Base-by-base conservation (phyloP, 2,113 vertebrate genomes). In the Oophaga pumilio region DNA sequence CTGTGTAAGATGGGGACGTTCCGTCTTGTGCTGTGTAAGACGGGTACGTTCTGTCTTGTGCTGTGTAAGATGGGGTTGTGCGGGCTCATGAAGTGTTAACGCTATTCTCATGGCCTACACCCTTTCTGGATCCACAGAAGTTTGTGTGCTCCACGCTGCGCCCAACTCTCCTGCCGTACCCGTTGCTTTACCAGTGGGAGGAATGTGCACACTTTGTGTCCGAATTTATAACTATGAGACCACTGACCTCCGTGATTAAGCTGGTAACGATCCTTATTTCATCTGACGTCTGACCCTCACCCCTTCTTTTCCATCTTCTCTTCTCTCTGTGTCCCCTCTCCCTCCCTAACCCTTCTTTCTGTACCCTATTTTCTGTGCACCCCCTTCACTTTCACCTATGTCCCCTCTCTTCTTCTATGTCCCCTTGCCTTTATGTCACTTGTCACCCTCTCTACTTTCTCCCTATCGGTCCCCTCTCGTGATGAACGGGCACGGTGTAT, bases 81-180 rank as follows among this genome's bases (percentile, higher is more conserved):
- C 33, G 33, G 33, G 33, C 33, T 43, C 33, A 43, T 43, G 3
- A 43, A 43, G 33, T 43, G 33, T 43, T 43, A 43, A 43, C 33
- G 33, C 33, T 43, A 26, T 2, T 79, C 50, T 79, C 52, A 4
- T n/a, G 22, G 26, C 2, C 1, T 6, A 8, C 10, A n/a, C 8
- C 6, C 15, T 57, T 89, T 76, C 1, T 82, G 10, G 5, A 53
- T 79, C 68, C 78, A 2, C 91, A 99, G 98, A 99, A 99, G 91
- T 98, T 98, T 89, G 96, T 99, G 86, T 97, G 97, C 56, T 97
- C 96, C 0, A 97, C 96, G 0, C 24, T 99, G 76, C 95, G 95
- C 49, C 96, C 95, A 69, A 96, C 97, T 0, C 76, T 95, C 28
- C 90, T 96, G 14, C 89, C 91, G 3, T 93, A 94, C 74, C 83